Conservation (phyloP, 2,888 invertebrate species). For the Drosophila barbarae region DNA sequence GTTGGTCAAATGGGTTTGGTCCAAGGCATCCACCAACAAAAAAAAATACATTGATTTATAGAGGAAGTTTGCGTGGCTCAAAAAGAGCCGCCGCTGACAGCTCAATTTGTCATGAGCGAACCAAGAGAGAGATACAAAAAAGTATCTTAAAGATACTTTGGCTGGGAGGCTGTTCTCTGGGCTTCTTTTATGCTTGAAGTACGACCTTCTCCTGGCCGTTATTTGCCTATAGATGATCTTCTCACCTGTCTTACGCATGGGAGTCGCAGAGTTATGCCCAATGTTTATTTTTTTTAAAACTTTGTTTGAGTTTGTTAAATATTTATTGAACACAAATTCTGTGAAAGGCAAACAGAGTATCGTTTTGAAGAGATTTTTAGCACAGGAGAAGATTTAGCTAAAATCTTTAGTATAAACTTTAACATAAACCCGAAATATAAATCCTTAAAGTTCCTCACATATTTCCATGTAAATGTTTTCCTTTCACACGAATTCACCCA, state of each 20-base stretch:
- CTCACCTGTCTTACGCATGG: conserved; percentile 64
- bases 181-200: not conserved
- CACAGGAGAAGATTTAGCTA: not conserved
- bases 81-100: conserved; percentile 60
- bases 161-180: conserved; percentile 2
- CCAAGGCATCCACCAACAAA: conserved; percentile 4
- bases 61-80: conserved; percentile 44
- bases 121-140: conserved; percentile 18
- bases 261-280: conserved; percentile 28
- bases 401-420: too few relatives aligned
- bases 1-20: conserved; percentile 23
- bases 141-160: conserved; percentile 29
- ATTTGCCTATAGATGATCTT: conserved; percentile 39
- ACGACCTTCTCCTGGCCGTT: conserved; percentile 36
- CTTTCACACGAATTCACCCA: conserved; percentile 28
- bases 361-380: not conserved
- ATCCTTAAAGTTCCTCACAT: not conserved
- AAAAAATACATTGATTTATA: conserved; percentile 41
- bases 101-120: conserved; percentile 66
- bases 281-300: conserved; percentile 10
- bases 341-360: conserved; percentile 36
- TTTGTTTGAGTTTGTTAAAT: conserved; percentile 45
- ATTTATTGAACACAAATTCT: conserved; percentile 45
- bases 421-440: too few relatives aligned
- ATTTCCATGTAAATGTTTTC: conserved; percentile 29